Percentiles rank a stretch among this genome's conserved stretches.
phyloP scores from a whole-genome alignment of 2,113 vertebrate genomes.

The Gymnarchus niloticus region DNA sequence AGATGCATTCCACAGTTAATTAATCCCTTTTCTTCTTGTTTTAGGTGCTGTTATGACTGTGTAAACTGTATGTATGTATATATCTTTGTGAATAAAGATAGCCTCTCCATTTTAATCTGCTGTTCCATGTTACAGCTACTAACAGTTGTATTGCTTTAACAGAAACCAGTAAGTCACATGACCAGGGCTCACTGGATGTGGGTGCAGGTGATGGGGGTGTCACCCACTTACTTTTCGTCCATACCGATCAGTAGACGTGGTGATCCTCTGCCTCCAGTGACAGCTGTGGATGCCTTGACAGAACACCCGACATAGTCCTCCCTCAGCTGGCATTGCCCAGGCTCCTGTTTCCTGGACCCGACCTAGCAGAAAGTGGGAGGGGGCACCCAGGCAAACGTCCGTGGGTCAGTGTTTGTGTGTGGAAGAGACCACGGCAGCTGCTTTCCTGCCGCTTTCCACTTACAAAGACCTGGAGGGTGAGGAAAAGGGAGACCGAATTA shows the following conservation, averaged over 20 bases:
- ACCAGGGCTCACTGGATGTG: neutral
- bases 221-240: slow-evolving; percentile 48
- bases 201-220: too few species aligned
- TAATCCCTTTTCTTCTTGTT: slow-evolving; percentile 30
- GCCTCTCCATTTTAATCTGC: neutral
- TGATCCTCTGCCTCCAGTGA: slow-evolving; percentile 31
- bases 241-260: accelerated
- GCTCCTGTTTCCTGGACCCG: too few species aligned
- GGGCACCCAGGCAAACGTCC: neutral
- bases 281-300: slow-evolving; percentile 58
- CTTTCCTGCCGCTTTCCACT: neutral
- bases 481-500: too few species aligned
- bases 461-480: too few species aligned
- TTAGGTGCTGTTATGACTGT: slow-evolving; percentile 11
- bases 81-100: too few species aligned
- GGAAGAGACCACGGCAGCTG: neutral
- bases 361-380: neutral
- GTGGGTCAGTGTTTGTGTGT: neutral
- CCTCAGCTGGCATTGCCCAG: slow-evolving; percentile 35
- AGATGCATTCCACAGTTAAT: neutral
- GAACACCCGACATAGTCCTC: slow-evolving; percentile 39
- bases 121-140: neutral
- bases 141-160: too few species aligned
- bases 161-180: neutral
- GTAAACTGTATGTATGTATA: neutral